Conservation (phyloP, 1,140 invertebrate genomes). For the Tetragonula clypearis region DNA sequence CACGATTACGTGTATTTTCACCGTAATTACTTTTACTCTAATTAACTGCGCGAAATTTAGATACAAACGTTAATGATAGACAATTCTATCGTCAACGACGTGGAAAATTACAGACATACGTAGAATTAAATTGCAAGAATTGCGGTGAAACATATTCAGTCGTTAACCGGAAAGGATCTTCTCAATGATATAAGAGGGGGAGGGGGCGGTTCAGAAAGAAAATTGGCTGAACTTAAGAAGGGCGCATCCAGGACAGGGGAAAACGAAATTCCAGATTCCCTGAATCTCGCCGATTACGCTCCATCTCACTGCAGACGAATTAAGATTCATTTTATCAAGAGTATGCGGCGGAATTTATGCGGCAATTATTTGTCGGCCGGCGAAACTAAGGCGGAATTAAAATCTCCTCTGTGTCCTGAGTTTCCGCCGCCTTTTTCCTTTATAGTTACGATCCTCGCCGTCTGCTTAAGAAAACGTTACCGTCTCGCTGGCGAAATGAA, state of each 20-base stretch:
- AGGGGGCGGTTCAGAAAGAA: not conserved
- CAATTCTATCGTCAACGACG: not conserved
- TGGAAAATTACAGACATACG: not conserved
- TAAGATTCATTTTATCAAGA: conserved; percentile 43
- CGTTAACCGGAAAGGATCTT: not conserved
- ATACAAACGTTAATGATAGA: not conserved
- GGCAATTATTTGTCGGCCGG: conserved; percentile 45
- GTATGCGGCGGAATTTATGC: conserved; percentile 32
- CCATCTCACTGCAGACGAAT: not conserved
- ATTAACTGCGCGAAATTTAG: too few relatives aligned
- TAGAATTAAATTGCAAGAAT: not conserved
- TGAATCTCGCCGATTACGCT: conserved; percentile 32
- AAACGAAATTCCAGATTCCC: conserved; percentile 40
- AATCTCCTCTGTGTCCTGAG: conserved; percentile 16
- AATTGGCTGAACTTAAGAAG: not conserved
- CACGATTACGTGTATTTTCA: too few relatives aligned
- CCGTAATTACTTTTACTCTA: too few relatives aligned
- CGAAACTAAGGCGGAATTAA: conserved; percentile 36
- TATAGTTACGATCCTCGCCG: conserved; percentile 10
- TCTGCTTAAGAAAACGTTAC: conserved; percentile 18
- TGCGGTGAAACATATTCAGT: not conserved
- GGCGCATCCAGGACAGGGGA: not conserved
- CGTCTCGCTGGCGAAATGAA: not conserved
- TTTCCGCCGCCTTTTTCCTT: not conserved
- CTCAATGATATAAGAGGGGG: not conserved